Conservation (phyloP, 2,797 vertebrate species). For the Orestias chungarensis region DNA sequence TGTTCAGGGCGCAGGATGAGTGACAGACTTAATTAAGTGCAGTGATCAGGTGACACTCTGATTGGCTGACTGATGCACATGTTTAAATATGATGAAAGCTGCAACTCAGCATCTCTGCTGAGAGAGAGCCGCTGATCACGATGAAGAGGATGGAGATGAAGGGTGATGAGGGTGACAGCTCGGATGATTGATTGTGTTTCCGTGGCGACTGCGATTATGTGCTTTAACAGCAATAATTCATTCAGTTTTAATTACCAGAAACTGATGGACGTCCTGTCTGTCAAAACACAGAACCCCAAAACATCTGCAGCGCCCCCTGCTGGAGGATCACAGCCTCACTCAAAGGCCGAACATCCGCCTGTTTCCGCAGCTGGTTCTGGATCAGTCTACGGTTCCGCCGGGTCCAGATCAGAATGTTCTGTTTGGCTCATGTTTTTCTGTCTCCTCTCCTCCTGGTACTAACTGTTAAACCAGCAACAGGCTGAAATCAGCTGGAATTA, state of each 20-base stretch:
- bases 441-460: too few relatives aligned
- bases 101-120: constrained; percentile 29
- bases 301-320: neutral
- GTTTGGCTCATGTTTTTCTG: too few relatives aligned
- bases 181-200: constrained; percentile 31
- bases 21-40: constrained; percentile 53
- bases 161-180: neutral
- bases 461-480: constrained; percentile 13
- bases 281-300: neutral
- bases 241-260: constrained; percentile 30
- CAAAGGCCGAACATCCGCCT: neutral
- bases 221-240: constrained; percentile 4
- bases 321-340: neutral
- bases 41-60: constrained; percentile 16
- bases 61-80: neutral
- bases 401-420: neutral
- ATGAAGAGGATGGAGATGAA: too few relatives aligned
- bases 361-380: neutral
- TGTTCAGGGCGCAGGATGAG: constrained; percentile 21
- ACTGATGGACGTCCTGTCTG: constrained; percentile 1
- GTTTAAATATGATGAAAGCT: constrained; percentile 17
- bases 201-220: neutral
- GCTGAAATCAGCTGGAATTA: constrained; percentile 17
- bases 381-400: neutral
- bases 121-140: constrained; percentile 6